Evolutionary conservation across 2,797 vertebrate genomes (phyloP).

Genomic region (Molossus alvarezi): DNA sequence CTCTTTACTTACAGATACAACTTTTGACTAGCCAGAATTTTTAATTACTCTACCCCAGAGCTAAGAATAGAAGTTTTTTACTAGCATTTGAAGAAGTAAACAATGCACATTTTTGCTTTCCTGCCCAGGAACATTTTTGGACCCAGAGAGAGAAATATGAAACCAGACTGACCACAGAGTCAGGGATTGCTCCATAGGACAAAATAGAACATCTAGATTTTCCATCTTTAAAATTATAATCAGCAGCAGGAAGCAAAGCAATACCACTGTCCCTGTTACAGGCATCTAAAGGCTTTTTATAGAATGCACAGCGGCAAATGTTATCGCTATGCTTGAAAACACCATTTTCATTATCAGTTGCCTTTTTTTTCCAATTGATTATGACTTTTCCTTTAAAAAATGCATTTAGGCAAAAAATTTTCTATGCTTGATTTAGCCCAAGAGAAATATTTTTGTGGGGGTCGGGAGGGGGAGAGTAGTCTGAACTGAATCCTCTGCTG

Average conservation of each 20-base stretch:
- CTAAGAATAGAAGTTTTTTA: slow-evolving; percentile 9
- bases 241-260: slow-evolving; percentile 81
- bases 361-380: slow-evolving; percentile 82
- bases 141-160: slow-evolving; percentile 60
- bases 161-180: slow-evolving; percentile 72
- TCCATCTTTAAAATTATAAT: slow-evolving; percentile 79
- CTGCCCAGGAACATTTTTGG: slow-evolving; percentile 45
- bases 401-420: slow-evolving; percentile 80
- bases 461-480: neutral
- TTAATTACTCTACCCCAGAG: slow-evolving; percentile 9
- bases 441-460: slow-evolving; percentile 53
- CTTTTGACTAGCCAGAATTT: neutral
- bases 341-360: slow-evolving; percentile 86
- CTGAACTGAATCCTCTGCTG: slow-evolving; percentile 66
- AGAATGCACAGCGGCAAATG: slow-evolving; percentile 85
- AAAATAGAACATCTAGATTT: slow-evolving; percentile 78
- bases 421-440: slow-evolving; percentile 83
- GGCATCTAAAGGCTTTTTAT: slow-evolving; percentile 85
- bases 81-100: slow-evolving; percentile 62
- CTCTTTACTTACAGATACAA: neutral
- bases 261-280: slow-evolving; percentile 77
- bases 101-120: slow-evolving; percentile 25
- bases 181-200: slow-evolving; percentile 73
- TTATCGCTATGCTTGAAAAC: slow-evolving; percentile 82
- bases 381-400: slow-evolving; percentile 84